Conservation (phyloP, 2,888 invertebrate genomes). For the Melikaiella ostensackeni region DNA sequence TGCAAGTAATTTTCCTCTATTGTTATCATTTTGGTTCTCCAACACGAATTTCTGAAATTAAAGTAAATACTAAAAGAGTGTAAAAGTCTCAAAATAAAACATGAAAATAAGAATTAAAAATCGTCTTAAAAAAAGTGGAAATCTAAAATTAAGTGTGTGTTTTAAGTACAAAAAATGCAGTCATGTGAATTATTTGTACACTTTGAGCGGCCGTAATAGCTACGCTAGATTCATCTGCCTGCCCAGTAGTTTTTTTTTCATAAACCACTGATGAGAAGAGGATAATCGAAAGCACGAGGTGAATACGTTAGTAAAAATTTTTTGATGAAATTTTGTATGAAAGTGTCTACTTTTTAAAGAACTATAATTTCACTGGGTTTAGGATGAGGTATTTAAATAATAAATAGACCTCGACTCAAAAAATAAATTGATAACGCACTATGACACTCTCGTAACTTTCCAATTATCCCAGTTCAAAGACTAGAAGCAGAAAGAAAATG, state of each 20-base stretch:
- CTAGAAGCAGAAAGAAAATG: conserved; percentile 28
- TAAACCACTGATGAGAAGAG: conserved; percentile 3
- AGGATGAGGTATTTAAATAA: background rate
- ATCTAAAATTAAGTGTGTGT: background rate
- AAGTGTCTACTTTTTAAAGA: background rate
- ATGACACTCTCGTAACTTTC: background rate
- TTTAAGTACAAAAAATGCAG: conserved; percentile 27
- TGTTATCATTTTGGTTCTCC: background rate
- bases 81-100: background rate
- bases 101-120: background rate
- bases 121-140: background rate
- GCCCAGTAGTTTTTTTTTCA: background rate
- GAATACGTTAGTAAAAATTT: background rate
- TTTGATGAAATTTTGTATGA: background rate
- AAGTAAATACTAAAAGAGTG: background rate
- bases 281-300: background rate
- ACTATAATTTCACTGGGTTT: background rate
- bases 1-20: conserved; percentile 7
- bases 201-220: conserved; percentile 13
- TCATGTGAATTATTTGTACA: conserved; percentile 23
- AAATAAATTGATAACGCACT: background rate
- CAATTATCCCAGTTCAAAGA: conserved; percentile 21
- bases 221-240: conserved; percentile 18
- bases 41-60: background rate
- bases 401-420: background rate